These are phyloP conservation scores for Pseudococcus longispinus DNA, from an alignment of 2,888 invertebrate species.

Conservation along the genomic window DNA sequence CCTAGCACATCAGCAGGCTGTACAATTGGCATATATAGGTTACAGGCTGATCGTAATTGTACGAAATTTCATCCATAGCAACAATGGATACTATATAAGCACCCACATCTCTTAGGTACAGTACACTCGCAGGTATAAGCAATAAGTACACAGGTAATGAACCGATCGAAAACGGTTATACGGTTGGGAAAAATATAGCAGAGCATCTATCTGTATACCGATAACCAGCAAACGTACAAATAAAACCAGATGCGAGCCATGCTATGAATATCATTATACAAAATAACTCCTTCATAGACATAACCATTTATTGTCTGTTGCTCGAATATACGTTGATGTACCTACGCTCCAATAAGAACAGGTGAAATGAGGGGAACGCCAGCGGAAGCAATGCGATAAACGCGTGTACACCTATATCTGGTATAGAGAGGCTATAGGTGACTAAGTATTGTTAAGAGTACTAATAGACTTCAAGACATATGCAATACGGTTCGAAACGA, in stretches of 20 bases:
- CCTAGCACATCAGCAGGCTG: background rate
- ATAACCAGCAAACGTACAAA: background rate
- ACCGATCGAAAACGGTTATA: slow-evolving; percentile 24
- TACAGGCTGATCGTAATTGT: background rate
- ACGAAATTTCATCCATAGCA: background rate
- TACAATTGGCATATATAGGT: background rate
- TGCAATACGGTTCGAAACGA: slow-evolving; percentile 42
- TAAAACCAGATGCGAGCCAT: slow-evolving; percentile 27
- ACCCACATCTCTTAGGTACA: too few relatives aligned
- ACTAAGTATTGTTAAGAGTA: slow-evolving; percentile 45
- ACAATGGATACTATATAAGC: background rate
- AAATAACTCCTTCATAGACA: slow-evolving; percentile 41
- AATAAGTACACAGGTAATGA: background rate
- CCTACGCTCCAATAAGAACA: slow-evolving; percentile 49
- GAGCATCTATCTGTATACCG: background rate
- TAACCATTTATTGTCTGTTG: slow-evolving; percentile 41
- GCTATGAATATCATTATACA: slow-evolving; percentile 42
- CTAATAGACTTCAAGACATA: slow-evolving; percentile 47
- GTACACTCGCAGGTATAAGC: too few relatives aligned
- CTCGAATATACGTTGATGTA: slow-evolving; percentile 42
- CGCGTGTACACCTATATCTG: slow-evolving; percentile 42
- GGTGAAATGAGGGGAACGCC: slow-evolving; percentile 49
- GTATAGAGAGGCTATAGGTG: slow-evolving; percentile 33
- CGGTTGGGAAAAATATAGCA: background rate
- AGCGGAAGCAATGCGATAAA: slow-evolving; percentile 44